Base-by-base conservation (phyloP, 2,888 invertebrate species). In the Chrysolina haemoptera region DNA sequence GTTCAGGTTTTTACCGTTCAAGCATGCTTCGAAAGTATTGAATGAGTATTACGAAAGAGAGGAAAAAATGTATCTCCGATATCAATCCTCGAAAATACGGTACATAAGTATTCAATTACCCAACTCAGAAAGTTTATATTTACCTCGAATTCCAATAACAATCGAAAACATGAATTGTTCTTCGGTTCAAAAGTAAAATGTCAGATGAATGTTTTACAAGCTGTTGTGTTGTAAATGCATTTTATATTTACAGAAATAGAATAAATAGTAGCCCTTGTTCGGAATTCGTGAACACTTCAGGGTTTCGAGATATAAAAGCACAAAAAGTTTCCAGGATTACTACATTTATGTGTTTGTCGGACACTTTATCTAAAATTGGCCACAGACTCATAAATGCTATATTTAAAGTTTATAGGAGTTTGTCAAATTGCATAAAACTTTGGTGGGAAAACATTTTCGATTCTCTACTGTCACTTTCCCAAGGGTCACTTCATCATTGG, bases 351-450 rank as follows among this genome's bases (percentile, higher is more conserved):
- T 74, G 41, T 74, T 72, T 69, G 76, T 71, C 68, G 67, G 71
- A 68, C 71, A 74, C 78, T 81, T 77, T 73, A 75, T 78, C 73
- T 77, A 75, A 80, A 79, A 79, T 80, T 76, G 76, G 76, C 73
- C 73, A 43, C 77, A 74, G 77, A 80, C 78, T 81, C 79, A 80
- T 78, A 79, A 81, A 78, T 77, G 78, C 74, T 79, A 78, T 80
- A 78, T 78, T 80, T 79, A 77, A 79, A 81, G 76, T 81, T 81
- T 77, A 79, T 79, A 75, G 78, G 78, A 79, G 79, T 80, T 79
- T 78, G 79, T 79, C 78, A 78, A 79, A 81, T 81, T 80, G 79
- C 76, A 77, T 75, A 73, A 78, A 80, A 81, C 78, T 81, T 81
- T 75, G 72, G 74, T 72, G 76, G 78, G 78, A 77, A 76, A 79